These are phyloP conservation scores for Bostrychus sinensis DNA, from an alignment of 2,113 vertebrate species.

Conservation along the genomic window DNA sequence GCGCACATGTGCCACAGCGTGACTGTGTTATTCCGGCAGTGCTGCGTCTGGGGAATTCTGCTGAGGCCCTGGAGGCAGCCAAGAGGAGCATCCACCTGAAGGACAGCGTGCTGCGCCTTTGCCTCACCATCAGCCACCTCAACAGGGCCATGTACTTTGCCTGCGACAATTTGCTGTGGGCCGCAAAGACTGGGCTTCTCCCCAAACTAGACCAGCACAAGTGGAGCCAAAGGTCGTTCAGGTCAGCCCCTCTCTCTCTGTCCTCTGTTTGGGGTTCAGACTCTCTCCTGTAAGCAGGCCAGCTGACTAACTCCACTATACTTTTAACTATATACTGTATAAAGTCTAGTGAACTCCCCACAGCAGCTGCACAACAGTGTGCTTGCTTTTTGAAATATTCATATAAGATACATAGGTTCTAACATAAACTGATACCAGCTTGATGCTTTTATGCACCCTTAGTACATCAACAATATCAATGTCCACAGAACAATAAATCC, in stretches of 20 bases:
- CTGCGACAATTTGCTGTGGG: slow-evolving; percentile 95
- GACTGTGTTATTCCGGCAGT: slow-evolving; percentile 71
- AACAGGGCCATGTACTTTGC: slow-evolving; percentile 92
- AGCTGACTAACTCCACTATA: no score
- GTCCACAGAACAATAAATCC: no score
- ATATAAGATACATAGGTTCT: no score
- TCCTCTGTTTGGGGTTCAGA: no score
- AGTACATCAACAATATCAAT: no score
- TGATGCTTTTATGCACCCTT: no score
- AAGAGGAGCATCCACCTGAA: slow-evolving; percentile 90
- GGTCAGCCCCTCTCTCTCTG: slow-evolving; percentile 75
- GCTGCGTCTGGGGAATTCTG: slow-evolving; percentile 89
- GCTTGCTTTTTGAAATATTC: no score
- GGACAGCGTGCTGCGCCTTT: slow-evolving; percentile 89
- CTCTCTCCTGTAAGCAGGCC: no score
- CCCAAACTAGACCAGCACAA: slow-evolving; percentile 85
- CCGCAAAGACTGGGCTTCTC: slow-evolving; percentile 82
- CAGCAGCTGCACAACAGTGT: no score
- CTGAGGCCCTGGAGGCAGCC: slow-evolving; percentile 87
- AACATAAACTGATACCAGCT: no score
- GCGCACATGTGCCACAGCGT: neutral
- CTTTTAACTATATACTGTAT: no score
- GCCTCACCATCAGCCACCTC: slow-evolving; percentile 90
- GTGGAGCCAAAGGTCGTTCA: slow-evolving; percentile 92
- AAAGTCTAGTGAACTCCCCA: no score